Evolutionary conservation across 2,113 vertebrate species (phyloP), one percentile per base, ranked within the genome.

Genomic region (Prunella himalayana): DNA sequence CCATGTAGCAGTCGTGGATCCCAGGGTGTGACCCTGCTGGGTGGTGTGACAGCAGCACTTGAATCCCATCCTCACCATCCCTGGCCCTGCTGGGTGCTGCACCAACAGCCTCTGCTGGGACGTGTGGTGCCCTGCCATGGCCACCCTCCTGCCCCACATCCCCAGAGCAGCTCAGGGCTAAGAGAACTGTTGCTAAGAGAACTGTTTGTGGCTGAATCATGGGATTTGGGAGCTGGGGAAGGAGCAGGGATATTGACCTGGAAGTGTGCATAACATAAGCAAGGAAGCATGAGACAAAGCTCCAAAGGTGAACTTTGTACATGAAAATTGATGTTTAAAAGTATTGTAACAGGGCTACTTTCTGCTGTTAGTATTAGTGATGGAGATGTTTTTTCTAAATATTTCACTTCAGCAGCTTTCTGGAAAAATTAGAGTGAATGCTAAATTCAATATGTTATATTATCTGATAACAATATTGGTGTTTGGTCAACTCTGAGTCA

Each of bases 111-210:
- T 35, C 44, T 57, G 22, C 57, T 59, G 14, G 66, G 33, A 7
- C 0, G 0, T 11, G 1, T 11, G 39, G 10, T 25, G 60, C 37
- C 0, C 44, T 64, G 53, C 84, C 37, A 2, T 0, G 21, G 65
- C 39, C 63, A 76, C 45, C 25, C 14, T 76, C 22, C n/a, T 33
- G 64, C 78, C 63, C 60, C 60, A 8, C 16, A 5, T 0, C 18
- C 41, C 50, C 31, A 5, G 22, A 1, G 24, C 2, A 13, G 35
- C 59, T 72, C 41, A 3, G 23, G 33, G 42, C 24, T 35, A 1
- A 17, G 39, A 24, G 25, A 73, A 23, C 13, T 1, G 0, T 45
- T n/a, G 42, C 24, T 35, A 1, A 17, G 39, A 24, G 25, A 73
- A 23, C 13, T 1, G 0, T 45, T n/a, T 61, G 68, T 35, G 66